Percentiles rank a stretch among this genome's conserved stretches.
Evolutionary conservation across 2,888 invertebrate species (phyloP).

Genomic region (Loripinus fragilis): DNA sequence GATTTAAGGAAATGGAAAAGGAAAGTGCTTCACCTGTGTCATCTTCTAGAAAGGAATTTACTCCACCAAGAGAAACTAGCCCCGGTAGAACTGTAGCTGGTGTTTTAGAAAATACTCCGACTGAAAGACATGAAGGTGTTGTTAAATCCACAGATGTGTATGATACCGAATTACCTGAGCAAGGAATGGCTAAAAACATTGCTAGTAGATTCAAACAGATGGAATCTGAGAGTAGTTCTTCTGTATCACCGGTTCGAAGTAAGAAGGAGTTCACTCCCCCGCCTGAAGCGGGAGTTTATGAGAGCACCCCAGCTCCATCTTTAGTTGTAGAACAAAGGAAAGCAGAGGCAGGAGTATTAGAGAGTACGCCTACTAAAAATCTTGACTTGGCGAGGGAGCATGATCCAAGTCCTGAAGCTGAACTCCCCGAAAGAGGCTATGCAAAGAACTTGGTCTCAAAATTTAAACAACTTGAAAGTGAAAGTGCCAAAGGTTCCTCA

Average conservation of each 20-base stretch:
- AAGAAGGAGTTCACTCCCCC: conserved; percentile 71
- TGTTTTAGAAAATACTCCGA: conserved; percentile 72
- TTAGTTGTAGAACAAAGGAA: conserved; percentile 60
- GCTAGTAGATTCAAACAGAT: conserved; percentile 77
- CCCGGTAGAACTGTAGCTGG: conserved; percentile 59
- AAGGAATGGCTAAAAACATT: conserved; percentile 91
- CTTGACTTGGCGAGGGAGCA: conserved; percentile 84
- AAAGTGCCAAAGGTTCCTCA: conserved; percentile 65
- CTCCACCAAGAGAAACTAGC: conserved; percentile 71
- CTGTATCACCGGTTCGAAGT: conserved; percentile 52
- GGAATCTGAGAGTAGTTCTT: conserved; percentile 38
- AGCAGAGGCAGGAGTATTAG: conserved; percentile 73
- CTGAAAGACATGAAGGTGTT: conserved; percentile 62
- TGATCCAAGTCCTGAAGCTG: conserved; percentile 75
- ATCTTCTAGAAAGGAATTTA: conserved; percentile 68
- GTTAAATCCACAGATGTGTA: conserved; percentile 59
- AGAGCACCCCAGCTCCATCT: conserved; percentile 62
- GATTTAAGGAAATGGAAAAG: conserved; percentile 61
- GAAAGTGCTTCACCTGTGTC: conserved; percentile 59
- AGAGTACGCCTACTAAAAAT: conserved; percentile 70
- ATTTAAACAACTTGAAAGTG: conserved; percentile 92
- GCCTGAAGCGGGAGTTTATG: conserved; percentile 66
- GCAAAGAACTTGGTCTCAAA: conserved; percentile 92
- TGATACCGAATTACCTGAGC: conserved; percentile 80
- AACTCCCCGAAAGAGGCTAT: conserved; percentile 87